Base-by-base conservation (phyloP, 2,113 vertebrate species). In the Mormyrus iriodes region DNA sequence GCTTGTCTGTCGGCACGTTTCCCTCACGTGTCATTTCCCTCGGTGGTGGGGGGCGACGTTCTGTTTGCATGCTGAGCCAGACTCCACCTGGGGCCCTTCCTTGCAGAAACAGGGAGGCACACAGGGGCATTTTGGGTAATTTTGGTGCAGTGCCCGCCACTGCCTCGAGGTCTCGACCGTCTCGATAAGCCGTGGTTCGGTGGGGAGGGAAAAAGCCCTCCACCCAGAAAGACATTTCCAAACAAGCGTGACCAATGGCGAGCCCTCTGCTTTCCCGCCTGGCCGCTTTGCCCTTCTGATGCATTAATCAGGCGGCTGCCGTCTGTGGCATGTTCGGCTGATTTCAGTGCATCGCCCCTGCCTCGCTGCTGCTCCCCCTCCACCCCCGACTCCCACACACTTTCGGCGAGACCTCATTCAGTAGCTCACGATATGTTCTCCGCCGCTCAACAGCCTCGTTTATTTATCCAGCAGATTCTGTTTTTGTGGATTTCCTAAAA, bases 261-360 rank as follows among this genome's bases (percentile, higher is more conserved):
- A 51, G 55, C 88, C 88, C 91, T 89, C 88, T 91, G 88, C 88
- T 91, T 87, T 58, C 27, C 55, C 10, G 93, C 92, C 88, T 91
- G 88, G 91, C 90, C 93, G 91, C 94, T 90, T 91, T 92, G 91
- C 91, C 91, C 92, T 91, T 91, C 91, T 93, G 94, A 94, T 88
- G 90, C 94, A 95, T 95, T 94, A 93, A 94, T 95, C 94, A 93
- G 92, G 88, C 91, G 53, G 91, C 92, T 92, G 93, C 92, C 87
- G 17, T 92, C 91, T 89, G 91, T 88, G 88, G 86, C 92, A 93
- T 91, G 90, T 93, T 93, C 92, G 76, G 89, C 92, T 91, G 91
- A 92, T 92, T 86, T 89, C 31, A 49, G 91, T 91, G 91, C 88
- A 90, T 91, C 87, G 90, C 91, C 44, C 44, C 44, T n/a, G 42